A percentile compares a stretch with the other conserved stretches of the same genome.
Evolutionary conservation across 2,888 invertebrate species (phyloP).

Genomic region (Orthonevra nobilis): DNA sequence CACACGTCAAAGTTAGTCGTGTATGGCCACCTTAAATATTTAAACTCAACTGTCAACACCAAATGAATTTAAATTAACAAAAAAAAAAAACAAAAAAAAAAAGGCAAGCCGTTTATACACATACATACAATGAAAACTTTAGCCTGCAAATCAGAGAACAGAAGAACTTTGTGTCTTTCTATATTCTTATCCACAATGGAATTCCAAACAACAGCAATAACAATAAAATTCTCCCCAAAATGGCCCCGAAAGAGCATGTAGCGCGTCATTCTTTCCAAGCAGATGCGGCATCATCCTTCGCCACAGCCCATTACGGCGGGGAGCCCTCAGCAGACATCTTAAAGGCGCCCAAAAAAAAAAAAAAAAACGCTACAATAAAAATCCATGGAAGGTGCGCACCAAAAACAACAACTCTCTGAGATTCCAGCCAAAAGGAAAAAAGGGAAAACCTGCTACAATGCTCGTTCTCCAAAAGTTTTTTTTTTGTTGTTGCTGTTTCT

Average conservation of each 20-base stretch:
- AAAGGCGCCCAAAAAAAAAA: slow-evolving; percentile 68
- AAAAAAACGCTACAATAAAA: slow-evolving; percentile 60
- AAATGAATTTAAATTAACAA: no score
- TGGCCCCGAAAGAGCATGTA: slow-evolving; percentile 69
- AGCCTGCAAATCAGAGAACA: slow-evolving; percentile 31
- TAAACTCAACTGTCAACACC: neutral
- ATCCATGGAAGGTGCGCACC: slow-evolving; percentile 34
- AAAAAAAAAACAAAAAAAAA: neutral
- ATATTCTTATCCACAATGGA: slow-evolving; percentile 54
- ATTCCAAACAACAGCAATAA: slow-evolving; percentile 66
- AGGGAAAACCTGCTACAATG: slow-evolving; percentile 65
- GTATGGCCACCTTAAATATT: no score
- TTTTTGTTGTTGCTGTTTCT: slow-evolving; percentile 20
- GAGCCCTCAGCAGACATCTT: slow-evolving; percentile 50
- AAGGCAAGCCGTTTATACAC: neutral
- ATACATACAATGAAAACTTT: no score
- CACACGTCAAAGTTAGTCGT: no score
- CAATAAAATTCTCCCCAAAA: slow-evolving; percentile 67
- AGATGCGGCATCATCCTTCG: slow-evolving; percentile 59
- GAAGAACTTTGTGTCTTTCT: slow-evolving; percentile 27
- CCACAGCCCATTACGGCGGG: slow-evolving; percentile 39
- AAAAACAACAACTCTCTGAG: slow-evolving; percentile 38
- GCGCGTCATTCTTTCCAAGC: slow-evolving; percentile 60
- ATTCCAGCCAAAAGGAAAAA: slow-evolving; percentile 45
- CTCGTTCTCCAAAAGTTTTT: slow-evolving; percentile 18